Evolutionary conservation across 2,797 vertebrate species (phyloP), one percentile per base, ranked within the genome.

Genomic region (Tokudaia muenninki): DNA sequence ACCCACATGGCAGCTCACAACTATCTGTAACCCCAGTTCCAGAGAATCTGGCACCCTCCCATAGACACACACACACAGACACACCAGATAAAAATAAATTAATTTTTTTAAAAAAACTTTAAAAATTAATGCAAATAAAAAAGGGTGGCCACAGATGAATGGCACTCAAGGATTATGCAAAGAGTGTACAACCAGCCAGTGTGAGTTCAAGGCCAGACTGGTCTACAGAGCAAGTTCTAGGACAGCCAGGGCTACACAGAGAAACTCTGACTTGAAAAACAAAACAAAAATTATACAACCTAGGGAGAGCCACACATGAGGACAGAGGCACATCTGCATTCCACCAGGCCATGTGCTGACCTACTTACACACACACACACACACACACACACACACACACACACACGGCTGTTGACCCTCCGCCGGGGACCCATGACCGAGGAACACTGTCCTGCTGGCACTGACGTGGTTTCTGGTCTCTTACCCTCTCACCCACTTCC

Each of bases 231-330:
- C 3, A 41, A 74, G n/a, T 37, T 74, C 19, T 5, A 41, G 70
- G n/a, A 41, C 70, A 22, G 19, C 70, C n/a, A 74, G 41, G 11
- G 41, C 37, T 44, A 75, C 50, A 52, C 50, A 52, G 50, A 52
- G 50, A 52, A 52, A 52, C 50, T 52, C 50, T 52, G 50, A 52
- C 11, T 11, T 1, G 50, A 10, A 52, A 52, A 52, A 52, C 50
- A 52, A 52, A 26, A 26, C 41, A 26, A 75, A 75, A 75, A 5
- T 31, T 3, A 3, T 37, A 17, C 2, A 26, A 9, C 1, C 19
- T 19, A 12, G 70, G 82, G 34, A 26, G 55, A 70, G 47, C 10
- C 19, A 12, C 2, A 24, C 19, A 1, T 3, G 1, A 0, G 1
- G 1, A 41, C 37, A 57, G 8, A 87, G 80, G 70, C n/a, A 74